Conservation (phyloP, 2,113 vertebrate species). For the Sigmodon hispidus region DNA sequence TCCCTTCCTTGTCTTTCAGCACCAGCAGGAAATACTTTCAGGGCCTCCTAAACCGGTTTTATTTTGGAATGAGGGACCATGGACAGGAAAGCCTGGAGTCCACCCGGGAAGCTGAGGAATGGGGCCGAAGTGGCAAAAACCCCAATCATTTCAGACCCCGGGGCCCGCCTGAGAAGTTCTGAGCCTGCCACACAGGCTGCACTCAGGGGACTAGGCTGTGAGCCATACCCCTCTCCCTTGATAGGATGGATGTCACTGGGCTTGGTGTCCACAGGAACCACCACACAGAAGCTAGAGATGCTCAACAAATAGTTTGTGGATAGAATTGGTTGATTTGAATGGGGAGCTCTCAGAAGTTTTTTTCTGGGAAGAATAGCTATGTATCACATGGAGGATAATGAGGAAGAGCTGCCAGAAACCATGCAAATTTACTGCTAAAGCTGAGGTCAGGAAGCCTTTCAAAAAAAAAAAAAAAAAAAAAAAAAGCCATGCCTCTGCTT, state of each 20-base stretch:
- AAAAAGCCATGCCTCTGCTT: no score
- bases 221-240: background rate
- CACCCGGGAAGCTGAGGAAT: background rate
- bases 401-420: no score
- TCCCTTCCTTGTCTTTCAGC: background rate
- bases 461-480: no score
- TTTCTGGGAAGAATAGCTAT: no score
- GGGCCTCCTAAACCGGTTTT: background rate
- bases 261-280: background rate
- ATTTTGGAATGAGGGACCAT: background rate
- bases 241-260: no score
- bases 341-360: no score
- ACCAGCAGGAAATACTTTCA: background rate
- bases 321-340: no score
- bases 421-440: no score
- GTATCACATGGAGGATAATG: no score
- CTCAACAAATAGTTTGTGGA: background rate
- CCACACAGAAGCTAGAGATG: background rate
- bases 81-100: background rate
- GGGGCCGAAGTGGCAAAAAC: constrained; percentile 50
- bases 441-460: no score
- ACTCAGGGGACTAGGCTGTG: background rate
- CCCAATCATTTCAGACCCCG: constrained; percentile 33
- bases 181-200: background rate
- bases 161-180: constrained; percentile 5